Evolutionary conservation across 1,140 invertebrate species (phyloP).

Genomic region (honey bee (Apis mellifera)): Amel_HAv3.1 CM009932.2:13013501-13014000

Average conservation of each 20-base stretch:
- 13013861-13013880: background rate
- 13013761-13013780: background rate
- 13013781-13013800: background rate
- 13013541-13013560: background rate
- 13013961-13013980: conserved; percentile 59
- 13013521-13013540: background rate
- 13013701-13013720: background rate
- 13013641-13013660: conserved; percentile 13
- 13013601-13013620: too few species aligned
- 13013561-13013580: background rate
- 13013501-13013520: background rate
- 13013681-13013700: background rate
- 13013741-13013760: conserved; percentile 39
- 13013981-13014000: conserved; percentile 52
- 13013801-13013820: conserved; percentile 46
- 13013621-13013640: conserved; percentile 4
- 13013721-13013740: conserved; percentile 25
- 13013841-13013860: conserved; percentile 24
- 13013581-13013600: background rate
- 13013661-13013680: too few species aligned
- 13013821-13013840: conserved; percentile 2
- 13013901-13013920: conserved; percentile 63
- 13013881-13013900: conserved; percentile 71
- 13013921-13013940: conserved; percentile 74
- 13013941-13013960: conserved; percentile 65